Conservation (phyloP, 1,140 invertebrate genomes). For the Riptortus pedestris region DNA sequence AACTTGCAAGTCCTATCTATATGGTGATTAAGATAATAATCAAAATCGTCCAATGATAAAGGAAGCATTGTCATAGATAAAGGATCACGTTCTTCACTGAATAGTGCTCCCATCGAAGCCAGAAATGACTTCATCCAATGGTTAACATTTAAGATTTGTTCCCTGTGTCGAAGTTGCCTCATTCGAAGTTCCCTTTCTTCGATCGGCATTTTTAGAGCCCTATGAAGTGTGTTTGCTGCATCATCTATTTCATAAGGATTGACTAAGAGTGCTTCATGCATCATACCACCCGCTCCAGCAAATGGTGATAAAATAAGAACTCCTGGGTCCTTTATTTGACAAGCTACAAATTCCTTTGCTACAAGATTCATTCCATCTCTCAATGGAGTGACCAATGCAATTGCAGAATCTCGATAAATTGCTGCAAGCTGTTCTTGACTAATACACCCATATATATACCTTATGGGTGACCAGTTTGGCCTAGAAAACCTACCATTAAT, state of each 20-base stretch:
- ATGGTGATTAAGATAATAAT: constrained; percentile 75
- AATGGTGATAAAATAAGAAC: constrained; percentile 83
- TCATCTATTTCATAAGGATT: constrained; percentile 85
- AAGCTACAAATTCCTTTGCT: constrained; percentile 86
- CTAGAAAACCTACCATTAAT: constrained; percentile 80
- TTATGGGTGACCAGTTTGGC: constrained; percentile 81
- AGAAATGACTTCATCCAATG: constrained; percentile 82
- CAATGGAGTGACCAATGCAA: constrained; percentile 75
- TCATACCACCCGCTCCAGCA: constrained; percentile 80
- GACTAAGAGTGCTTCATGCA: constrained; percentile 80
- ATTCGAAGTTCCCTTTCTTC: constrained; percentile 77
- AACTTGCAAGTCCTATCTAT: constrained; percentile 76
- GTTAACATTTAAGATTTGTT: constrained; percentile 73
- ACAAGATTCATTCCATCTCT: constrained; percentile 89
- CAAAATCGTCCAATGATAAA: constrained; percentile 76
- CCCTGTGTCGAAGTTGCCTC: constrained; percentile 69
- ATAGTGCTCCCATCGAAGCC: constrained; percentile 68
- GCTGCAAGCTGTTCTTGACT: constrained; percentile 75
- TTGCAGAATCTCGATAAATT: constrained; percentile 72
- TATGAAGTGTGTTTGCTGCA: constrained; percentile 75
- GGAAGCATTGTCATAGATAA: constrained; percentile 74
- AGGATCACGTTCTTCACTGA: constrained; percentile 61
- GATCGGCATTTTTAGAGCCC: constrained; percentile 76
- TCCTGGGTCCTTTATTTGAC: constrained; percentile 76
- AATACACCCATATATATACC: constrained; percentile 82